Percentiles rank a stretch among this genome's conserved stretches.
Conservation (phyloP, 2,797 vertebrate genomes). For the Scolopax rusticola region DNA sequence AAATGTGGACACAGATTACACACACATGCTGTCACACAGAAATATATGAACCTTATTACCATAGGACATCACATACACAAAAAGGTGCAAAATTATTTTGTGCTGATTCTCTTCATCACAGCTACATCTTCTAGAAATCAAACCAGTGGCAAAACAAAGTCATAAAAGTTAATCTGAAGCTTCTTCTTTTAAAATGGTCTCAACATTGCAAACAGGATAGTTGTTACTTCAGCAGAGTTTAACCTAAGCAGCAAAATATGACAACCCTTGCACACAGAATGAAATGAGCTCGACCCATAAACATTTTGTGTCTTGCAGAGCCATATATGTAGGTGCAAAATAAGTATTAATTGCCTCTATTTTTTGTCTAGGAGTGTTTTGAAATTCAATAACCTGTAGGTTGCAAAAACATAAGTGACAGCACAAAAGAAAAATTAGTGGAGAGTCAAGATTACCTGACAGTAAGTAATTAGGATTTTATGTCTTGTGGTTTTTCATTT, state of each 20-base stretch:
- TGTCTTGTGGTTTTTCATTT: not conserved
- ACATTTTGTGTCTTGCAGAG: not conserved
- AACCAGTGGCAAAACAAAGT: not conserved
- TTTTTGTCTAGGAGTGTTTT: not conserved
- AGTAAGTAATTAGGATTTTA: not conserved
- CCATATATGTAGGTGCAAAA: not conserved
- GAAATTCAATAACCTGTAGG: not conserved
- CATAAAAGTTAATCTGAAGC: not conserved
- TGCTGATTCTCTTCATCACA: not conserved
- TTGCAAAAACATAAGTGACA: not conserved
- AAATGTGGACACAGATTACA: not conserved
- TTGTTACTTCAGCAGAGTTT: not conserved
- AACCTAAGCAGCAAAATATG: not conserved
- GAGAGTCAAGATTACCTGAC: not conserved
- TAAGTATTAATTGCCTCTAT: not conserved
- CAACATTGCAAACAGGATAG: not conserved
- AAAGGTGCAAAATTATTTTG: not conserved
- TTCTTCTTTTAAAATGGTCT: not conserved
- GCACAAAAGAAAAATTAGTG: not conserved
- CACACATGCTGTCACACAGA: rapidly evolving
- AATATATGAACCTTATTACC: not conserved
- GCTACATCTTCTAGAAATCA: not conserved
- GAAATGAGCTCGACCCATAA: not conserved
- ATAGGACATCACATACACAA: not conserved
- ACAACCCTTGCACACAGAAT: not conserved